Evolutionary conservation across 2,888 invertebrate genomes (phyloP).

Genomic region (Drepanosiphum platanoidis): DNA sequence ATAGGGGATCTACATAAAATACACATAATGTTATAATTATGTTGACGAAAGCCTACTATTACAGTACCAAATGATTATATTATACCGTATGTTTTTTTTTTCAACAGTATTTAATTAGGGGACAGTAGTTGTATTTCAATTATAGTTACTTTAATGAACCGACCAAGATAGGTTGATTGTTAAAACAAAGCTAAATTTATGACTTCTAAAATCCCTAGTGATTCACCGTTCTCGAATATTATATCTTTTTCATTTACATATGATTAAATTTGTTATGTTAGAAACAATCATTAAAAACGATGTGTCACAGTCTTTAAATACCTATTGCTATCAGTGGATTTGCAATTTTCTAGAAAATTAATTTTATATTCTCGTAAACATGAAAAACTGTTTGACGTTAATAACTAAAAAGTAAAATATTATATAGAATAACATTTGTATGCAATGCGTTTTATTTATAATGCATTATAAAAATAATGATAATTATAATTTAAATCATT

Average conservation of each 20-base stretch:
- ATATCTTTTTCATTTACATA: too few species aligned
- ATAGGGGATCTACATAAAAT: slow-evolving; percentile 1
- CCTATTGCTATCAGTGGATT: too few species aligned
- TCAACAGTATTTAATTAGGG: slow-evolving; percentile 30
- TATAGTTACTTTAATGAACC: slow-evolving; percentile 5
- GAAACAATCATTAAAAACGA: too few species aligned
- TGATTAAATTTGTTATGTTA: too few species aligned
- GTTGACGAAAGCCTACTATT: slow-evolving; percentile 29
- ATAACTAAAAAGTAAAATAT: too few species aligned
- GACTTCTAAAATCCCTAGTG: neutral
- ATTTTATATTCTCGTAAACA: neutral
- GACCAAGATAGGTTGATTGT: neutral
- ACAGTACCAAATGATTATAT: slow-evolving; percentile 22
- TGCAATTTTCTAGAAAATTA: too few species aligned
- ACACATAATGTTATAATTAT: slow-evolving; percentile 24
- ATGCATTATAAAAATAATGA: too few species aligned
- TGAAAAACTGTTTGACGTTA: too few species aligned
- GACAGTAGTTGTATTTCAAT: slow-evolving; percentile 52
- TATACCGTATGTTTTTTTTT: neutral
- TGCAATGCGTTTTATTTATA: too few species aligned
- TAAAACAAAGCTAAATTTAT: slow-evolving; percentile 9
- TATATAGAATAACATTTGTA: too few species aligned
- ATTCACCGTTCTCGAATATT: neutral
- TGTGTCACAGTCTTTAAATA: too few species aligned
- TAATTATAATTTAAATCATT: too few species aligned